Base-by-base conservation (phyloP, 2,113 vertebrate species). In the Panthera tigris region DNA sequence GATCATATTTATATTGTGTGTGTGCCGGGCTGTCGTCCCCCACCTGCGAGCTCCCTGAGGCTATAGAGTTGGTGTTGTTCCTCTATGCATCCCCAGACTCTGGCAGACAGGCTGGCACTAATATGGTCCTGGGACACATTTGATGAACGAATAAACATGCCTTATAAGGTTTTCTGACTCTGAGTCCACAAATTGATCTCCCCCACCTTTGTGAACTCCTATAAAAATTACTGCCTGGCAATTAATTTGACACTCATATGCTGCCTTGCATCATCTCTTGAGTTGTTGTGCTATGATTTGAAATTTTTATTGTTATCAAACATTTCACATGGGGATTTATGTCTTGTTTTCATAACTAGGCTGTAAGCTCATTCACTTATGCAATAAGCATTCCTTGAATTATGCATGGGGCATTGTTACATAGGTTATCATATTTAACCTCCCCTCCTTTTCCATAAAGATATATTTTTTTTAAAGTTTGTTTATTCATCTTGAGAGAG, bases 281-380 rank as follows among this genome's bases (percentile, higher is more conserved):
- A 63, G 88, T 57, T 82, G 66, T 94, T 97, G 88, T 96, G 82
- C 65, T 94, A 86, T 93, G 92, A 91, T 94, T 97, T 82, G 94
- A 92, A 97, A 50, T 19, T 95, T 94, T 91, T 97, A 97, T 97
- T 97, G 82, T 98, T 98, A 97, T 92, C 92, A 97, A 97, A 91
- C 71, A 50, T 92, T 97, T 96, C 78, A 89, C 21, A 9, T 33
- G 36, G 48, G 91, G 71, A 98, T 97, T 98, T 97, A 94, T 97
- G 91, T 91, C 84, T 93, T 97, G 81, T 95, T 97, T 97, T 85
- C 97, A 91, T 55, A 85, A 94, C 84, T 55, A n/a, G 82, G 83
- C 84, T 73, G 36, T 95, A 73, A 96, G 36, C 33, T 94, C 84
- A 84, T 85, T 92, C 96, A 96, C 92, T 95, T 88, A 86, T 73